Conservation (phyloP, 2,888 invertebrate species). For the Scaptomyza polygonia region DNA sequence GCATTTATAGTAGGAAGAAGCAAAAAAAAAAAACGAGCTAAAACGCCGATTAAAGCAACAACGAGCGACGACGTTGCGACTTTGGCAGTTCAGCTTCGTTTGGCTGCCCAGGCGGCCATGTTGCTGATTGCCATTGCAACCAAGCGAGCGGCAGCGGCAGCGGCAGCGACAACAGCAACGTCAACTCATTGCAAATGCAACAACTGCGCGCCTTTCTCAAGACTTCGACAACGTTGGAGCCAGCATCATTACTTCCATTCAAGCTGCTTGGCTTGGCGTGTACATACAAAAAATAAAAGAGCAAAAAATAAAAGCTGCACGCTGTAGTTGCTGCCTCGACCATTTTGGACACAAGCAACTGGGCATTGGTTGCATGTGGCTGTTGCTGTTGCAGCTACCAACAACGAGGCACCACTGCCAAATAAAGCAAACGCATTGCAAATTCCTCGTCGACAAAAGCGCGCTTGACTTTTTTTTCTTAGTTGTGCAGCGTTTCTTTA, state of each 20-base stretch:
- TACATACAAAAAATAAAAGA: slow-evolving; percentile 65
- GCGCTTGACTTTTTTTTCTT: slow-evolving; percentile 44
- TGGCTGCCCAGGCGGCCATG: slow-evolving; percentile 78
- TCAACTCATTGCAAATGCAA: slow-evolving; percentile 78
- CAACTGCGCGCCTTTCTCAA: slow-evolving; percentile 76
- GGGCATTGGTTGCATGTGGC: slow-evolving; percentile 68
- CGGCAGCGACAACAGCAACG: slow-evolving; percentile 50
- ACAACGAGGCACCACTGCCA: slow-evolving; percentile 68
- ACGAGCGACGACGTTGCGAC: slow-evolving; percentile 6
- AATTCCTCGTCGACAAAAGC: slow-evolving; percentile 63
- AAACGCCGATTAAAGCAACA: slow-evolving; percentile 74
- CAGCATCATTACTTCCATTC: slow-evolving; percentile 80
- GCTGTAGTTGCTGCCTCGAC: slow-evolving; percentile 59
- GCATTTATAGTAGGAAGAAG: slow-evolving; percentile 23
- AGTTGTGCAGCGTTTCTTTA: slow-evolving; percentile 61
- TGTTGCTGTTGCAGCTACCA: slow-evolving; percentile 51
- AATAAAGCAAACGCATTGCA: slow-evolving; percentile 81
- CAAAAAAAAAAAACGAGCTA: slow-evolving; percentile 48
- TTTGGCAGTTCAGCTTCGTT: slow-evolving; percentile 78
- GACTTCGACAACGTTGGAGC: slow-evolving; percentile 66
- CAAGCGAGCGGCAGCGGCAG: slow-evolving; percentile 51
- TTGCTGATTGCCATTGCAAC: slow-evolving; percentile 71
- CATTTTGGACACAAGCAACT: slow-evolving; percentile 66
- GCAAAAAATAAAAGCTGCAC: slow-evolving; percentile 40
- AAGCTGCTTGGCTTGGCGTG: slow-evolving; percentile 78